phyloP scores from a whole-genome alignment of 2,888 invertebrate genomes.

The Ceraclea dissimilis region DNA sequence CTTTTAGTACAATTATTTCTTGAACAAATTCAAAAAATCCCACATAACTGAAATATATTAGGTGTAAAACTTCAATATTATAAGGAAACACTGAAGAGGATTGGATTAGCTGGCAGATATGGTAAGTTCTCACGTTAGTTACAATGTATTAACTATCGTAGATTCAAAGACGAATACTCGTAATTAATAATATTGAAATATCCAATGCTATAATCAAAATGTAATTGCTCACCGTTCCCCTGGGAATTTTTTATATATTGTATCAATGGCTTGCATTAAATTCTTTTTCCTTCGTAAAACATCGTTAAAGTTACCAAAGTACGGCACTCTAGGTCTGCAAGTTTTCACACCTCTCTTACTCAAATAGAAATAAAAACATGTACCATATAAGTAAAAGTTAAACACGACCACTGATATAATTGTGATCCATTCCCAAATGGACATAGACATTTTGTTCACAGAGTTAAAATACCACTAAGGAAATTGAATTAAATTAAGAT shows the following conservation, averaged over 20 bases:
- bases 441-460: neutral
- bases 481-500: no score
- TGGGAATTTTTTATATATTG: slow-evolving; percentile 30
- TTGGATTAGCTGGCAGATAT: no score
- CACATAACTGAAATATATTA: slow-evolving; percentile 37
- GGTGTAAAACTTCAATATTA: no score
- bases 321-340: slow-evolving; percentile 27
- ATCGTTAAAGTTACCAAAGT: slow-evolving; percentile 32
- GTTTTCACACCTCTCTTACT: slow-evolving; percentile 29
- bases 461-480: no score
- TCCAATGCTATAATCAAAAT: no score
- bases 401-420: neutral
- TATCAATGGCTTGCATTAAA: slow-evolving; percentile 25
- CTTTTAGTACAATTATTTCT: slow-evolving; percentile 41
- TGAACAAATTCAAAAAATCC: slow-evolving; percentile 41
- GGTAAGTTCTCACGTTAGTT: no score
- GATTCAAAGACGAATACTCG: no score
- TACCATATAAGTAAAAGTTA: neutral
- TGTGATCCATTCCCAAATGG: neutral
- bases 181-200: no score
- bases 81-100: neutral
- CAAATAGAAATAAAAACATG: slow-evolving; percentile 25
- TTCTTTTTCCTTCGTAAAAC: slow-evolving; percentile 28
- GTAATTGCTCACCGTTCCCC: slow-evolving; percentile 33
- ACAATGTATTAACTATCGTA: no score